These are phyloP conservation scores for Torymus texanus DNA, from an alignment of 2,888 invertebrate genomes.

Conservation along the genomic window DNA sequence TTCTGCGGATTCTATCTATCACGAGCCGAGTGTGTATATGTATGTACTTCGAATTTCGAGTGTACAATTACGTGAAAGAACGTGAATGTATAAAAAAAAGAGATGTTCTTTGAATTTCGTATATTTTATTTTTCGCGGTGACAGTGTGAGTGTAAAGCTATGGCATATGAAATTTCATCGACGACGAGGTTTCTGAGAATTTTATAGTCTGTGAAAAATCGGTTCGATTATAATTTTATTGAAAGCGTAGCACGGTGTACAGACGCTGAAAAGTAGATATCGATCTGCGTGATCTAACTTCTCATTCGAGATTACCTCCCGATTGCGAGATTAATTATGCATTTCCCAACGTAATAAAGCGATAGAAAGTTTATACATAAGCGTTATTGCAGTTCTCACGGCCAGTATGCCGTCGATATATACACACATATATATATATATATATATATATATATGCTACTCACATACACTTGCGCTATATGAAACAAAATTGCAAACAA, in stretches of 20 bases:
- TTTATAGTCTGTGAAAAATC: background rate
- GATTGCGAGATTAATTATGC: conserved; percentile 2
- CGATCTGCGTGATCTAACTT: too few species aligned
- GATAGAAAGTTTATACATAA: conserved; percentile 14
- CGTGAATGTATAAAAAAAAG: conserved; percentile 20
- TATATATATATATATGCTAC: too few species aligned
- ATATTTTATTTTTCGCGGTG: conserved; percentile 16
- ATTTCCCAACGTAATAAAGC: conserved; percentile 16
- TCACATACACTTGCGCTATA: background rate
- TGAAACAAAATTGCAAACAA: conserved; percentile 64
- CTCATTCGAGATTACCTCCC: background rate
- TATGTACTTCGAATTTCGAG: conserved; percentile 52
- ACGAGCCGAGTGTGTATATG: background rate
- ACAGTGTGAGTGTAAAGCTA: too few species aligned
- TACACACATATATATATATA: background rate
- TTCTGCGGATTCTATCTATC: background rate
- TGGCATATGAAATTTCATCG: conserved; percentile 10
- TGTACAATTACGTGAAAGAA: conserved; percentile 51
- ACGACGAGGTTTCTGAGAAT: conserved; percentile 20
- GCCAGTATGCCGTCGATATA: conserved; percentile 41
- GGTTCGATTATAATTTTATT: too few species aligned
- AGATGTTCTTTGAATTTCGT: conserved; percentile 6
- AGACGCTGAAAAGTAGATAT: too few species aligned
- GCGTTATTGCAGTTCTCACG: conserved; percentile 43
- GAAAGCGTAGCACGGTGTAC: too few species aligned